These are phyloP conservation scores for Drosophila mercatorum DNA, from an alignment of 2,888 invertebrate genomes.

Conservation along the genomic window DNA sequence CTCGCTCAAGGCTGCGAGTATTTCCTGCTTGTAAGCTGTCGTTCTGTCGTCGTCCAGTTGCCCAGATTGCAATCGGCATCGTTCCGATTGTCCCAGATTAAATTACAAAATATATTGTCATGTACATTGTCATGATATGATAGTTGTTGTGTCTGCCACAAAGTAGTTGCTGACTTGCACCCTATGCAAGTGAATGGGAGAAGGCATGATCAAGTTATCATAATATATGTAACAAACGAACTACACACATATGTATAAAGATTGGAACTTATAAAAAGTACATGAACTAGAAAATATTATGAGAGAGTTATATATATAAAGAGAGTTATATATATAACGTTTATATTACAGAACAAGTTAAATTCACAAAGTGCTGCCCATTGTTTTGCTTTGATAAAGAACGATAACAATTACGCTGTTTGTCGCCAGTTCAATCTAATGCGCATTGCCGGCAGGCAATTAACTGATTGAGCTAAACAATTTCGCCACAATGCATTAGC, in stretches of 20 bases:
- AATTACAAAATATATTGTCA: constrained; percentile 75
- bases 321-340: neutral
- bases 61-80: constrained; percentile 27
- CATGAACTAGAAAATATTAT: neutral
- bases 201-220: neutral
- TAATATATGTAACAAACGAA: neutral
- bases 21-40: constrained; percentile 57
- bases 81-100: constrained; percentile 57
- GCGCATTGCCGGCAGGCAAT: constrained; percentile 46
- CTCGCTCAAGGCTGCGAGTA: constrained; percentile 56
- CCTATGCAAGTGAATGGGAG: neutral
- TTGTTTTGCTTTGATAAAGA: constrained; percentile 13
- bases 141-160: constrained; percentile 21
- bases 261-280: neutral
- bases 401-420: constrained; percentile 30
- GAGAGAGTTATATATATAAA: too few species aligned
- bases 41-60: constrained; percentile 16
- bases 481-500: constrained; percentile 44
- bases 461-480: constrained; percentile 41
- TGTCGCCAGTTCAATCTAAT: constrained; percentile 48
- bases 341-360: neutral
- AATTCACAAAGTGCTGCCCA: neutral
- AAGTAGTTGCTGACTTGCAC: neutral
- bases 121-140: constrained; percentile 61
- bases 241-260: too few species aligned